Evolutionary conservation across 1,140 invertebrate genomes (phyloP).

Genomic region (Tetragonula clypearis): DNA sequence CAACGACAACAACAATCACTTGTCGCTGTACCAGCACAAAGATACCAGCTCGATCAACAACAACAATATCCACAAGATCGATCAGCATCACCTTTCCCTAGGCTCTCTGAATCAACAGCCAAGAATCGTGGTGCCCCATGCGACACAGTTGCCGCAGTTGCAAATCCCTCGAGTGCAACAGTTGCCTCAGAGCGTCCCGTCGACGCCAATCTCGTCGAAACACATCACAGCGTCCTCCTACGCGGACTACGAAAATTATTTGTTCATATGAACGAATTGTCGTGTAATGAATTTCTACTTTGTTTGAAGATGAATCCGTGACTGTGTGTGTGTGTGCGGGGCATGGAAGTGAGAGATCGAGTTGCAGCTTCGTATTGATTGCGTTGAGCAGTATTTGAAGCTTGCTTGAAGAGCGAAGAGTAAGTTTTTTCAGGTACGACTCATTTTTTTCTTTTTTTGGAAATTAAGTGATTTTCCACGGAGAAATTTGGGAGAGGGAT

Average conservation of each 20-base stretch:
- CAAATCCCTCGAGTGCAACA: constrained; percentile 68
- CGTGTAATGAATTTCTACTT: not conserved
- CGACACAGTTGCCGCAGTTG: constrained; percentile 64
- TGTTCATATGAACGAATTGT: constrained; percentile 81
- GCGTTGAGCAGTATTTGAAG: constrained; percentile 27
- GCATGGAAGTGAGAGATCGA: not conserved
- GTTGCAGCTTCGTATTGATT: not conserved
- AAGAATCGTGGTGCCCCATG: constrained; percentile 67
- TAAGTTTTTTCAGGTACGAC: not conserved
- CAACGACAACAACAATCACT: constrained; percentile 61
- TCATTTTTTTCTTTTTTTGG: not conserved
- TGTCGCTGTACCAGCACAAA: constrained; percentile 44
- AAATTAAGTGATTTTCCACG: not conserved
- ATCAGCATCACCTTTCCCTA: constrained; percentile 64
- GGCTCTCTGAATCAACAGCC: constrained; percentile 68
- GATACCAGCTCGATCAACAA: constrained; percentile 55
- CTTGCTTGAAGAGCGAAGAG: not conserved
- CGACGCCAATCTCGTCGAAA: constrained; percentile 78
- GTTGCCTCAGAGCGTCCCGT: constrained; percentile 77
- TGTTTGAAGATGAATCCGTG: not conserved
- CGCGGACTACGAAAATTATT: constrained; percentile 84
- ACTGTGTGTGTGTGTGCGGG: too few species aligned
- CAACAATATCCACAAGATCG: constrained; percentile 54
- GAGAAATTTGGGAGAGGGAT: not conserved
- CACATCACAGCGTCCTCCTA: constrained; percentile 79